Base-by-base conservation (phyloP, 35 echinoderm and acorn worm species). In the Patiria miniata region DNA sequence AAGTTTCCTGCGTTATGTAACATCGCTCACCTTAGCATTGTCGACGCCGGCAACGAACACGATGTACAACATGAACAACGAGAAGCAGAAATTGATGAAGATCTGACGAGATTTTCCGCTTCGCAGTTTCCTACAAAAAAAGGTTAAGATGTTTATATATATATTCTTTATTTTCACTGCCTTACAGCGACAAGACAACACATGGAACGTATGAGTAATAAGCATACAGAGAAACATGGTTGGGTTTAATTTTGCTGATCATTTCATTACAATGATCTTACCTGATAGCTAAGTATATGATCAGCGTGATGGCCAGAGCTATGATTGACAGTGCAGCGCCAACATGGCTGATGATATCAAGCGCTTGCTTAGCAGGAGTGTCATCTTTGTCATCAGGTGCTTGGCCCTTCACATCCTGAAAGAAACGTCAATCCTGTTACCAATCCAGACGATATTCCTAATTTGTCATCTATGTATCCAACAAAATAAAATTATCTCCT, bases 11-110 rank as follows among this genome's bases (percentile, higher is more conserved):
- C n/a, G n/a, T n/a, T n/a, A n/a, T 47, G 42, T 12, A 47, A 36
- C 34, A 8, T 2, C 1, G 12, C 42, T 47, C 34, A 73, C 65
- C 34, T 23, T 22, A 28, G 82, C 83, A 12, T 51, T 51, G 73
- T 97, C 83, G 6, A 91, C 61, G 15, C 89, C 89, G 68, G 83
- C 38, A 2, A 91, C 34, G 77, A 91, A 91, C 39, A 91, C 89
- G 2, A 91, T 28, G 77, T 91, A 91, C 16, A 91, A 81, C 30
- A 61, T 19, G 0, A 60, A 39, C 19, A 86, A 60, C 0, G 89
- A 55, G 53, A 86, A 39, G 44, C 60, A 86, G 39, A 91, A 83
- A 33, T 91, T 38, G 81, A 91, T 86, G 6, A 86, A 61, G 33
- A 91, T 86, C 26, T 86, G 50, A 40, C 83, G 89, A 78, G 84